A percentile compares a stretch with the other conserved stretches of the same genome.
Conservation (phyloP, 2,888 invertebrate genomes). For the Lasius fuliginosus region DNA sequence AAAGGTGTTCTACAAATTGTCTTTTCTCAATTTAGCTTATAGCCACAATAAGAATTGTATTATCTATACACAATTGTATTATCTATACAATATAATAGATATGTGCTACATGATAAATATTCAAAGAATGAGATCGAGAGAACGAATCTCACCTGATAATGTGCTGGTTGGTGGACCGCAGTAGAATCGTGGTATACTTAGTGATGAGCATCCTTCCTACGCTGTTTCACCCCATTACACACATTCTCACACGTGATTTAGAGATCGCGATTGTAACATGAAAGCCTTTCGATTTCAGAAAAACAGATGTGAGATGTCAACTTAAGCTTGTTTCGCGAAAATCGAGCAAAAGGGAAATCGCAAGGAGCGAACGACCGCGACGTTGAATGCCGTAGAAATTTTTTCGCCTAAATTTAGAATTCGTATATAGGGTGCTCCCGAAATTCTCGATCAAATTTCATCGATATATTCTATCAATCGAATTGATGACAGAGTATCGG, state of each 20-base stretch:
- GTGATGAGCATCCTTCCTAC: constrained; percentile 89
- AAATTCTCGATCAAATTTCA: background rate
- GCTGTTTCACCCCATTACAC: constrained; percentile 5
- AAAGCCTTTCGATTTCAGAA: constrained; percentile 22
- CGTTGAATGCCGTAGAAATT: constrained; percentile 77
- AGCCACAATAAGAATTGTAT: background rate
- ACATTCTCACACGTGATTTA: constrained; percentile 42
- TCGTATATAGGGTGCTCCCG: constrained; percentile 72
- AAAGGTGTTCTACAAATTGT: background rate
- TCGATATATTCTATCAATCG: background rate
- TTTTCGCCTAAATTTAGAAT: constrained; percentile 82
- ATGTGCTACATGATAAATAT: background rate
- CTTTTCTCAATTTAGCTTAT: background rate
- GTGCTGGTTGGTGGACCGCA: constrained; percentile 89
- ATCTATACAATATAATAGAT: background rate
- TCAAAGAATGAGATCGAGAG: background rate
- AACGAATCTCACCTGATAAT: constrained; percentile 80
- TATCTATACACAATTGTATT: background rate
- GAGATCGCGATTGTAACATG: constrained; percentile 26
- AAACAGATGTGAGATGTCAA: background rate
- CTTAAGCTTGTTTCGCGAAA: constrained; percentile 75
- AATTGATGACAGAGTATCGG: background rate
- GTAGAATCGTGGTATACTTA: constrained; percentile 90
- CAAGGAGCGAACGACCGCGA: constrained; percentile 62
- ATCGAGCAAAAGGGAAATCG: constrained; percentile 70